Evolutionary conservation across 2,797 vertebrate species (phyloP).

Genomic region (Neosalanx taihuensis): DNA sequence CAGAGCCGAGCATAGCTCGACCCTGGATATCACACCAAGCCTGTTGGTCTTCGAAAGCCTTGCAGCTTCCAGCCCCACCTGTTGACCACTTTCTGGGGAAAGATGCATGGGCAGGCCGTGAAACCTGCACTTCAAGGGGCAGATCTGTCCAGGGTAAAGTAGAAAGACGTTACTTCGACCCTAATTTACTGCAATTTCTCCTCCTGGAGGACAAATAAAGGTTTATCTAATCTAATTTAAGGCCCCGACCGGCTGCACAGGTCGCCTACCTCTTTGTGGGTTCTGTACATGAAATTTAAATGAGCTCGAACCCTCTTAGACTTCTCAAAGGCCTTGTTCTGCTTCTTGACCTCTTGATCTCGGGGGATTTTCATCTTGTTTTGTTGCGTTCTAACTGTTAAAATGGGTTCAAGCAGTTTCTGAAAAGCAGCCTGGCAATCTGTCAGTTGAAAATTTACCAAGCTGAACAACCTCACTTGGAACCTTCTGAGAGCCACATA

Average conservation of each 20-base stretch:
- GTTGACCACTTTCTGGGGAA: not conserved
- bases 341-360: not conserved
- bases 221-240: not conserved
- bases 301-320: not conserved
- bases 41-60: constrained; percentile 41
- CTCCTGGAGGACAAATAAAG: no score
- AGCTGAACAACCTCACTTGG: not conserved
- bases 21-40: constrained; percentile 35
- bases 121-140: not conserved
- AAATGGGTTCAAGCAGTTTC: not conserved
- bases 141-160: constrained; percentile 14
- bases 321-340: not conserved
- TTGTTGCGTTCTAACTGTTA: not conserved
- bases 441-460: not conserved
- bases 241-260: not conserved
- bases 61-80: constrained; percentile 37
- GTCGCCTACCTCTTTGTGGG: constrained; percentile 36
- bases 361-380: constrained; percentile 32
- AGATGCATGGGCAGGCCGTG: constrained; percentile 15
- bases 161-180: not conserved
- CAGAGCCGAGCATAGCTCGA: constrained; percentile 37
- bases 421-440: not conserved
- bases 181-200: no score
- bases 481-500: not conserved
- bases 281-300: constrained; percentile 34